Evolutionary conservation across 2,888 invertebrate genomes (phyloP), one percentile per base, ranked within the genome.

Genomic region (Aelia acuminata): DNA sequence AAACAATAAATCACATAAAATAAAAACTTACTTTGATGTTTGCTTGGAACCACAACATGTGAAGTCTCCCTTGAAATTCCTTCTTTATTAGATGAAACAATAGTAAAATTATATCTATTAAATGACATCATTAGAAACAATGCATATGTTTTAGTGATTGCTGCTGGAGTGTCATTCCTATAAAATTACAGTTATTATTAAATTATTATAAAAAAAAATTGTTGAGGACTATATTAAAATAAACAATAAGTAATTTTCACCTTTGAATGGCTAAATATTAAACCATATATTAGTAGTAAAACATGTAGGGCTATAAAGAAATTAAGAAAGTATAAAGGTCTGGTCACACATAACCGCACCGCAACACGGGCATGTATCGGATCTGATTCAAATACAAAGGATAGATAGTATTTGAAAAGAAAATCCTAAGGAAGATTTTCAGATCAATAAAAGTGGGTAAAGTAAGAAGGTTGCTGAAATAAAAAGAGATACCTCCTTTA

Each of bases 81-180:
- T 80, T 93, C 93, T 26, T 92, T 92, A 92, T 96, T 96, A 11
- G 91, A 91, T 0, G 96, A 94, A 91, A 94, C 93, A 87, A 96
- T 94, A 22, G 93, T 93, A 89, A 96, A 94, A 49, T 91, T 92
- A 90, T 94, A 94, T 85, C 91, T 92, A 70, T 92, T 92, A 57
- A 92, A 91, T 31, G 91, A 92, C 53, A 95, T 92, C 90, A 93
- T 93, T 84, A 93, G 92, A 90, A 95, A 94, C 91, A 93, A 93
- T 3, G 95, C 94, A 91, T 94, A 96, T 39, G 95, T 94, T 85
- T 94, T 92, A 84, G 94, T 94, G 88, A 93, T 93, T 90, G 94
- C 94, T 89, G 93, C 93, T 49, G 94, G 94, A 87, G 92, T 92
- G n/a, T 93, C 91, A 35, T 84, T 70, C 13, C 90, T 91, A 89